Evolutionary conservation across 2,797 vertebrate genomes (phyloP).

Genomic region (Mormyrus proboscirostris): DNA sequence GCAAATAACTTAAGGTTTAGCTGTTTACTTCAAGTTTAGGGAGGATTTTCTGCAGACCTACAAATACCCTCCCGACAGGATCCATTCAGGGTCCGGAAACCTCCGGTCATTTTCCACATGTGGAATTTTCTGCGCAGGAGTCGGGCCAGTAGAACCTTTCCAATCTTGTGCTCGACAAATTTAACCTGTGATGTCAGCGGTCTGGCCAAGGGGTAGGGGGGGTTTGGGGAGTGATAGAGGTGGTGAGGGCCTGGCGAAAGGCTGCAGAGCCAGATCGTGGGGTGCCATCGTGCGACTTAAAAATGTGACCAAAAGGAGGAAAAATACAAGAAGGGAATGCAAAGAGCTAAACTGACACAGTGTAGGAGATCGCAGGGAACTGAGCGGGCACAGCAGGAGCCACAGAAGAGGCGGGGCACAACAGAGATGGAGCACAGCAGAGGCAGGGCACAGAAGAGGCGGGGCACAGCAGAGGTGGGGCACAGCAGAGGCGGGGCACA

Average conservation of each 20-base stretch:
- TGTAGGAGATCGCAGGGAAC: neutral
- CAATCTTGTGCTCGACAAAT: constrained; percentile 52
- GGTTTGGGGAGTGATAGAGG: constrained; percentile 31
- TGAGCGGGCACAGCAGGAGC: neutral
- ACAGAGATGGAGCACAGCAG: neutral
- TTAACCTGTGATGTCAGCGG: constrained; percentile 61
- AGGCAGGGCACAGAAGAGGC: neutral
- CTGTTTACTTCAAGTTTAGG: neutral
- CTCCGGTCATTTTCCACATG: constrained; percentile 65
- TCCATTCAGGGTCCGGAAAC: constrained; percentile 57
- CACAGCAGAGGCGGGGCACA: neutral
- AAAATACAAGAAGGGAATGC: neutral
- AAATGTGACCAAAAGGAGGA: neutral
- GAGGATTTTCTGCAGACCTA: neutral
- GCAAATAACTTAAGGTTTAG: neutral
- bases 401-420: neutral
- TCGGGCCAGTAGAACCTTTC: constrained; percentile 53
- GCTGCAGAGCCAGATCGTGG: neutral
- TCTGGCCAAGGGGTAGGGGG: constrained; percentile 36
- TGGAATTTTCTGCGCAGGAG: constrained; percentile 61
- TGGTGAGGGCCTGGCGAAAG: neutral
- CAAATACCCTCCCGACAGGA: constrained; percentile 27
- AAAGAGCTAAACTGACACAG: neutral
- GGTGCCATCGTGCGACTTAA: neutral
- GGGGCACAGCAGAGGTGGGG: too few species aligned